These are phyloP conservation scores for Caloenas nicobarica DNA, from an alignment of 2,113 vertebrate species.

Conservation along the genomic window DNA sequence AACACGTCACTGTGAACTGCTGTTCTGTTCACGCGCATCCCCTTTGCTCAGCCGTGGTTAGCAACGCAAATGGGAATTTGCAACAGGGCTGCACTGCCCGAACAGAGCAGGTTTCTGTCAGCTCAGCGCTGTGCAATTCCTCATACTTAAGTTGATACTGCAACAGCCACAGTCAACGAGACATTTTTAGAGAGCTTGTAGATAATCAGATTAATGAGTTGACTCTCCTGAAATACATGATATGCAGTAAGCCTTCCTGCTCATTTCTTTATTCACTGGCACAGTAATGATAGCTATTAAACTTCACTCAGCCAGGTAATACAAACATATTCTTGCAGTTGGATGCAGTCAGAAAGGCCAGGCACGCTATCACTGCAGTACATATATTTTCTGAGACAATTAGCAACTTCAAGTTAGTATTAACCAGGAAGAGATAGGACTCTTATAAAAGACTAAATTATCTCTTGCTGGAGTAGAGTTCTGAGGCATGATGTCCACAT, in stretches of 20 bases:
- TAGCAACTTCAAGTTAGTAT: neutral
- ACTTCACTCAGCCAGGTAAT: neutral
- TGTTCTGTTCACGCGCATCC: neutral
- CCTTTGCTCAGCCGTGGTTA: neutral
- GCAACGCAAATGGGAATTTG: neutral
- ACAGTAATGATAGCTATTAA: neutral
- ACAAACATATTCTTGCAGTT: neutral
- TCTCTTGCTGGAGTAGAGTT: neutral
- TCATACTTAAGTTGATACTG: neutral
- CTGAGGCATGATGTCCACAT: neutral
- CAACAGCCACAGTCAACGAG: neutral
- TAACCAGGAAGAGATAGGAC: neutral
- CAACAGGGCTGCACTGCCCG: neutral
- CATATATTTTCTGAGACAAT: neutral
- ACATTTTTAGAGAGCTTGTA: neutral
- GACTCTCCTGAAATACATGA: neutral
- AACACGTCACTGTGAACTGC: fast-evolving
- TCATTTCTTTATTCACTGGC: constrained; percentile 3
- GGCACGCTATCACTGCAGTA: neutral
- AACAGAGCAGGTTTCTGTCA: fast-evolving
- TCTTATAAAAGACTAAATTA: neutral
- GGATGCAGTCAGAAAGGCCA: neutral
- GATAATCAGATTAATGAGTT: constrained; percentile 10
- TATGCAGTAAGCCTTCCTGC: neutral
- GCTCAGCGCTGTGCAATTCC: neutral